Evolutionary conservation across 2,797 vertebrate species (phyloP), one percentile per base, ranked within the genome.

Genomic region (Urophycis tenuis): DNA sequence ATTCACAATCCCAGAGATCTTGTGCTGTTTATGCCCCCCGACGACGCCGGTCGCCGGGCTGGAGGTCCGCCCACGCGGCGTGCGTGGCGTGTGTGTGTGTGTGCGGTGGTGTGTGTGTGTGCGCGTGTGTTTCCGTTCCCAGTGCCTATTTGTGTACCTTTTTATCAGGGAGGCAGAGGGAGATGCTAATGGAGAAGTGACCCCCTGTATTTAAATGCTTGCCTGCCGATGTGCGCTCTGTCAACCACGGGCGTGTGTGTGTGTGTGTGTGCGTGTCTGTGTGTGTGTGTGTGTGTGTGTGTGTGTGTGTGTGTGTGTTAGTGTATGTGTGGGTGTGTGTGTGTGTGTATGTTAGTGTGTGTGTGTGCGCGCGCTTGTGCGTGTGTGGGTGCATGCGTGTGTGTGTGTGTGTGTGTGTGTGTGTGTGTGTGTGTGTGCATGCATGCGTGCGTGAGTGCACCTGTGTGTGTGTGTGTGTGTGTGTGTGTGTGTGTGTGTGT

Each of bases 371-470:
- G 33, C 77, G 32, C n/a, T n/a, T 74, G 73, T 6, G 36, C 30
- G 53, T 75, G 17, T 73, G 64, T 19, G 30, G 12, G 1, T 45
- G 73, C 17, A 12, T 31, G 30, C 34, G 74, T 39, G n/a, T 29
- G 25, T 29, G 33, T 19, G 7, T 76, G 31, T 53, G 78, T 74
- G 31, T 64, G n/a, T 45, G 71, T 15, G 71, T 36, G 30, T 75
- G n/a, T 79, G 2, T 75, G 39, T 79, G 60, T 73, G 85, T 88
- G 90, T 92, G 91, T 92, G 93, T 92, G 22, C n/a, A n/a, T n/a
- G n/a, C n/a, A n/a, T 35, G 49, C 69, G 31, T 75, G 22, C 69
- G 32, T 36, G 49, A 29, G 49, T 35, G 31, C 15, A 53, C 29
- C 53, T 35, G 49, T 34, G 49, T 36, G 74, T 75, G 53, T 67